These are phyloP conservation scores for Rotaria sp. DNA, from an alignment of 2,888 invertebrate genomes.

Conservation along the genomic window DNA sequence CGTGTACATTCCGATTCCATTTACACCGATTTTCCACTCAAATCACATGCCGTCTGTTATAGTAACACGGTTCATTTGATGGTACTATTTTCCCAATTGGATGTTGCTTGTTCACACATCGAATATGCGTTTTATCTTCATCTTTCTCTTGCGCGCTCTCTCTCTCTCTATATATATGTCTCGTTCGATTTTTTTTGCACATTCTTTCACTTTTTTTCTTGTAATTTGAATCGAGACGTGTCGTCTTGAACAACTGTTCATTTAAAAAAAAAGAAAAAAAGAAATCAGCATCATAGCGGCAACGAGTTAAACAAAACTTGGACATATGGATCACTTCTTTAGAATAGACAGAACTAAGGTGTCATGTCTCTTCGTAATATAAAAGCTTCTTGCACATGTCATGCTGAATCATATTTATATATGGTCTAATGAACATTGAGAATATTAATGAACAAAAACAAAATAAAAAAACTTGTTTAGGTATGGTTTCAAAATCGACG, in stretches of 20 bases:
- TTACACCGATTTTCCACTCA: conserved; percentile 31
- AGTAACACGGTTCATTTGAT: conserved; percentile 19
- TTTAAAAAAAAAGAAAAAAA: background rate
- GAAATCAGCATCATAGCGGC: conserved; percentile 15
- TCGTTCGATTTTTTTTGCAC: background rate
- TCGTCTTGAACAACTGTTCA: background rate
- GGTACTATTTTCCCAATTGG: background rate
- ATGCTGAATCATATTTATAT: background rate
- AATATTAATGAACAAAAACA: no score
- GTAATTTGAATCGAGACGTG: background rate
- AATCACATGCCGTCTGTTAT: conserved; percentile 38
- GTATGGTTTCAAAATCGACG: conserved; percentile 98
- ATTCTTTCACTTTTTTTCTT: background rate
- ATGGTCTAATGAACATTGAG: background rate
- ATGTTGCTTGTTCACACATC: conserved; percentile 10
- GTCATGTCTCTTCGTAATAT: background rate
- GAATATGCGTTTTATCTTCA: background rate
- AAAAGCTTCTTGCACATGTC: background rate
- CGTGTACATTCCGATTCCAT: background rate
- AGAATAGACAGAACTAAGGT: background rate
- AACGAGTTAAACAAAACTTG: conserved; percentile 1
- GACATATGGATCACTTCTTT: conserved; percentile 9
- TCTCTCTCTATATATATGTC: background rate
- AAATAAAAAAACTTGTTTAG: conserved; percentile 58
- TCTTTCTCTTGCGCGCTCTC: background rate